Conservation (phyloP, 2,888 invertebrate species). For the Anoplius nigerrimus region DNA sequence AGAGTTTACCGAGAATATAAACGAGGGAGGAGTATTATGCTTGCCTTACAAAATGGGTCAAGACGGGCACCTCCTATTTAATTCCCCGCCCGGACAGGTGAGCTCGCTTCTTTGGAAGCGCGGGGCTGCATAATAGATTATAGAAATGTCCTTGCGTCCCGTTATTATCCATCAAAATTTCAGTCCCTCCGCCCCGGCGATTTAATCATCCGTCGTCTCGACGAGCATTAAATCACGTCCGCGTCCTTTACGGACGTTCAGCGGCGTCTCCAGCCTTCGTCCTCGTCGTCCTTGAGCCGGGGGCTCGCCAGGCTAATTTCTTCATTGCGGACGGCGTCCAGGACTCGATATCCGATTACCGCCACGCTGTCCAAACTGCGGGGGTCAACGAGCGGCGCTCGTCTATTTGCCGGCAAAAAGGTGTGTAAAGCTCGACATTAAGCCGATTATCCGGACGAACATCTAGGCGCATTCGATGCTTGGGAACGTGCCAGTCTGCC, state of each 20-base stretch:
- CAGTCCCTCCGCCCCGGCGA: no score
- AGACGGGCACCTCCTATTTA: constrained; percentile 20
- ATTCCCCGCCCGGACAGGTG: not conserved
- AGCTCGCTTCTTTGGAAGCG: not conserved
- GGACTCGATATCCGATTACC: constrained; percentile 46
- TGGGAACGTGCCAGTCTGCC: constrained; percentile 51
- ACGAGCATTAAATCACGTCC: no score
- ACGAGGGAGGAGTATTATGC: constrained; percentile 22
- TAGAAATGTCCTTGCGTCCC: not conserved
- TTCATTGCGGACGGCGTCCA: constrained; percentile 21
- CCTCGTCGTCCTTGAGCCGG: no score
- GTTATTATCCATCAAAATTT: not conserved
- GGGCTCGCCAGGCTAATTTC: constrained; percentile 46
- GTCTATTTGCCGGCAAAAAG: constrained; percentile 43
- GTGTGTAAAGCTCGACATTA: constrained; percentile 53
- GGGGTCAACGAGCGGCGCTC: constrained; percentile 34
- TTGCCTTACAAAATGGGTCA: constrained; percentile 30
- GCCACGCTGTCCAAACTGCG: constrained; percentile 23
- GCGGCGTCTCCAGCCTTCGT: no score
- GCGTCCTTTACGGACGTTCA: no score
- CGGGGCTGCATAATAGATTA: no score
- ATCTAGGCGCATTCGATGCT: constrained; percentile 46
- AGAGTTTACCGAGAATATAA: constrained; percentile 38
- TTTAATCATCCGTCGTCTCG: no score
- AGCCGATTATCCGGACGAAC: constrained; percentile 51